Base-by-base conservation (phyloP, 1,140 invertebrate genomes). In the Ips typographus region DNA sequence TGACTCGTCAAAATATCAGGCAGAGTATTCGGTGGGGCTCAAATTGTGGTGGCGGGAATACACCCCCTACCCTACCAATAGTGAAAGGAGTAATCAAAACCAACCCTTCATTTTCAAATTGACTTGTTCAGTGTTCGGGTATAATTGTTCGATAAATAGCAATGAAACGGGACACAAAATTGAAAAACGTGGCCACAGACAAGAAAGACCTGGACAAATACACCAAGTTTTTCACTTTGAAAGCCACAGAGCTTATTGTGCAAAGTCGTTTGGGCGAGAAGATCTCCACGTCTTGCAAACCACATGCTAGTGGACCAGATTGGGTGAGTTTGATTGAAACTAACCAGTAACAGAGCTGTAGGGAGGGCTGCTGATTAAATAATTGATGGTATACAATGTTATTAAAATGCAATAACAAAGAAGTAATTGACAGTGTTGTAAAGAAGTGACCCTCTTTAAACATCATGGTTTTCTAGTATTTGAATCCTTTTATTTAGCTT, bases 161-260 rank as follows among this genome's bases (percentile, higher is more conserved):
- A 63, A 70, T 70, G 68, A 63, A 64, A 70, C 63, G 68, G 43
- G 68, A 70, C 44, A 52, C 64, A 6, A 73, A 67, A 38, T 77
- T 83, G 73, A 86, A 85, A 74, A 76, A 88, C 57, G 88, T 82
- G 71, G 82, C 80, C 65, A 87, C 88, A 73, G 90, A 94, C 77
- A 86, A 87, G 84, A 88, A 90, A 74, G 90, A 91, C 73, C 83
- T 95, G 78, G 91, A 94, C 60, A 94, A 93, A 81, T 95, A 94
- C 80, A 90, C 90, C 0, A 94, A 93, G 80, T 94, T 93, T 79
- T 84, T 96, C 64, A 89, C 91, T 0, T 83, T 93, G n/a, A 96
- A 95, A 83, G 87, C 89, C 62, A 88, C 92, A 55, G 94, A 96
- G 83, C 89, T 95, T 8, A 93, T 96, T 69, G 91, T 96, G 4